These are phyloP conservation scores for Dione juno DNA, from an alignment of 2,888 invertebrate species.

Conservation along the genomic window DNA sequence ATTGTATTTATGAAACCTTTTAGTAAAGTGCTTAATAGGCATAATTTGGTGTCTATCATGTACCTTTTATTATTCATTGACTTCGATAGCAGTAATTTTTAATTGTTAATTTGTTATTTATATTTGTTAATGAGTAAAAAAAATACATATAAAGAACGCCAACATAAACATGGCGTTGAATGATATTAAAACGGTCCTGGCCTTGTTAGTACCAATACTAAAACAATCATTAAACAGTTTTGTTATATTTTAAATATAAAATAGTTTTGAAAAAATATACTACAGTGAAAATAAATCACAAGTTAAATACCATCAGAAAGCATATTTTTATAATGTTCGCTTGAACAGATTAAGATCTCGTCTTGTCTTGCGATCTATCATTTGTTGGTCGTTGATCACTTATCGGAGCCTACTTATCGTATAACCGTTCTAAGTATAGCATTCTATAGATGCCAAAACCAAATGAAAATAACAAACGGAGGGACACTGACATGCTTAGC, in stretches of 20 bases:
- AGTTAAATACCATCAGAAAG: conserved; percentile 60
- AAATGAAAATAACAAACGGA: conserved; percentile 10
- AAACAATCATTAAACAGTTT: neutral
- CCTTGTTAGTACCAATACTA: too few relatives aligned
- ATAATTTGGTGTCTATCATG: neutral
- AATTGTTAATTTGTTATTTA: neutral
- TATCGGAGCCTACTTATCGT: conserved; percentile 46
- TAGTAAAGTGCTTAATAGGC: neutral
- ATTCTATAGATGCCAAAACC: conserved; percentile 17
- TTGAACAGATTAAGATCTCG: conserved; percentile 47
- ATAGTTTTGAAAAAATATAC: neutral
- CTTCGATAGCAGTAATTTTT: neutral
- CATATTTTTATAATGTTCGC: conserved; percentile 51
- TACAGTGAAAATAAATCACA: conserved; percentile 61
- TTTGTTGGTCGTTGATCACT: conserved; percentile 48
- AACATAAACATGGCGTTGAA: neutral
- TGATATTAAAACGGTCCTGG: neutral
- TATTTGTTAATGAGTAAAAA: neutral
- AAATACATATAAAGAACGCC: neutral
- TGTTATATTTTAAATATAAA: neutral
- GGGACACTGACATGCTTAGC: neutral
- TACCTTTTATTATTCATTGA: neutral
- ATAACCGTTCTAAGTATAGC: conserved; percentile 23
- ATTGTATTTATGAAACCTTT: neutral
- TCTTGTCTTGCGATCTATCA: conserved; percentile 48